phyloP scores from a whole-genome alignment of 2,113 vertebrate genomes.

The Platycercus adscitus region DNA sequence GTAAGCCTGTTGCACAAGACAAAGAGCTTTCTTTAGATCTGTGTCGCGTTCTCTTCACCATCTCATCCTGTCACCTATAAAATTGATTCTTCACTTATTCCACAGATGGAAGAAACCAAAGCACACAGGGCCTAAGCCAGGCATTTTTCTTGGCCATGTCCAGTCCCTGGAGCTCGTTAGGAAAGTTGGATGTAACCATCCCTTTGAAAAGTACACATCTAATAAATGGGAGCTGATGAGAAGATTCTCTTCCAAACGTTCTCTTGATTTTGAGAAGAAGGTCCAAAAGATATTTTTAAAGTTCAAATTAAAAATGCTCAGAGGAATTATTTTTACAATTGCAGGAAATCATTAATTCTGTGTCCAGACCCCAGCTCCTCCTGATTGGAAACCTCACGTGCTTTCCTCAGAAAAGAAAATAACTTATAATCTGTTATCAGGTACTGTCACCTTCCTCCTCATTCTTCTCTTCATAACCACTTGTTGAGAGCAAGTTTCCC shows the following conservation, averaged over 20 bases:
- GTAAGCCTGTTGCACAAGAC: neutral
- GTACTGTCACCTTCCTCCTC: neutral
- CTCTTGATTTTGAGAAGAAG: neutral
- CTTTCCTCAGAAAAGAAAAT: neutral
- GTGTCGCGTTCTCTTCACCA: neutral
- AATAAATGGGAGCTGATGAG: neutral
- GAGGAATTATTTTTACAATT: neutral
- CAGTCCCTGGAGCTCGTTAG: neutral
- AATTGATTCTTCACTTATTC: neutral
- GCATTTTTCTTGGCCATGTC: neutral
- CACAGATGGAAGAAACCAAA: neutral
- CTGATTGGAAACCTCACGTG: neutral
- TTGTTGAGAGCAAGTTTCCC: neutral
- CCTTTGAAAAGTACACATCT: neutral
- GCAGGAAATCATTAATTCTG: neutral
- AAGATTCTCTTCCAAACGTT: neutral
- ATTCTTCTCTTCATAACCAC: neutral
- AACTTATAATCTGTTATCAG: neutral
- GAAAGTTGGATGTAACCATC: neutral
- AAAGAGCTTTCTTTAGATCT: neutral
- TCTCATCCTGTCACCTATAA: neutral
- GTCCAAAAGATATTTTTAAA: neutral
- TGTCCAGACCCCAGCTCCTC: neutral
- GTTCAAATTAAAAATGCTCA: neutral
- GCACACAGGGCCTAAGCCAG: neutral